Evolutionary conservation across 2,888 invertebrate genomes (phyloP).

Genomic region (Nesidiocoris tenuis): DNA sequence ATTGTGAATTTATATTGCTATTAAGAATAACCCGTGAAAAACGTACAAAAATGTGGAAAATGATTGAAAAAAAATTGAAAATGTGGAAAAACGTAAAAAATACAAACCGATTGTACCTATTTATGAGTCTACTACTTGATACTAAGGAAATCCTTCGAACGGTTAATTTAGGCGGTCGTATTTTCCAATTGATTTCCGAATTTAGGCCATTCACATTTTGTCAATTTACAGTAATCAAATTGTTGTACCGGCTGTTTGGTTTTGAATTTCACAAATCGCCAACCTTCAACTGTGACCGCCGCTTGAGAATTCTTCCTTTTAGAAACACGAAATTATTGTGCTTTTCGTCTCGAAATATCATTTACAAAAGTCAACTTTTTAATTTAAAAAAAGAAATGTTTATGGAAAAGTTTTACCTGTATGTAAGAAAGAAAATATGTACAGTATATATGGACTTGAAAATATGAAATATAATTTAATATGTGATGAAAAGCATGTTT

Average conservation of each 20-base stretch:
- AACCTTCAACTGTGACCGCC: background rate
- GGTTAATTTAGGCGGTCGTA: background rate
- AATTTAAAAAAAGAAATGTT: background rate
- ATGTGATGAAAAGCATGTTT: too few species aligned
- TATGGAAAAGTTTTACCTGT: background rate
- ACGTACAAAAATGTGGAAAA: background rate
- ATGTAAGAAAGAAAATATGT: background rate
- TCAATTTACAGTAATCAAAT: too few species aligned
- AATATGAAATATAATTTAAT: background rate
- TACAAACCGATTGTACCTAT: background rate
- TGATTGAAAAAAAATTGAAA: background rate
- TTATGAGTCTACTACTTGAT: background rate
- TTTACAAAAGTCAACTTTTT: background rate
- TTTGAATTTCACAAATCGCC: too few species aligned
- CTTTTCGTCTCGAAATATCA: background rate
- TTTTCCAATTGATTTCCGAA: too few species aligned
- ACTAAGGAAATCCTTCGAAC: background rate
- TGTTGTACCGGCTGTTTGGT: too few species aligned
- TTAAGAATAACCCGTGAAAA: background rate
- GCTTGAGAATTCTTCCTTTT: background rate
- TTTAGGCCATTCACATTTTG: too few species aligned
- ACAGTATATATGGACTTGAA: background rate
- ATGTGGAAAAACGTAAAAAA: background rate
- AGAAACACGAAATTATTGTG: background rate
- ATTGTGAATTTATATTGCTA: background rate